A percentile compares a stretch with the other conserved stretches of the same genome.
Evolutionary conservation across 2,113 vertebrate species (phyloP).

Genomic region (Hystrix brachyura): DNA sequence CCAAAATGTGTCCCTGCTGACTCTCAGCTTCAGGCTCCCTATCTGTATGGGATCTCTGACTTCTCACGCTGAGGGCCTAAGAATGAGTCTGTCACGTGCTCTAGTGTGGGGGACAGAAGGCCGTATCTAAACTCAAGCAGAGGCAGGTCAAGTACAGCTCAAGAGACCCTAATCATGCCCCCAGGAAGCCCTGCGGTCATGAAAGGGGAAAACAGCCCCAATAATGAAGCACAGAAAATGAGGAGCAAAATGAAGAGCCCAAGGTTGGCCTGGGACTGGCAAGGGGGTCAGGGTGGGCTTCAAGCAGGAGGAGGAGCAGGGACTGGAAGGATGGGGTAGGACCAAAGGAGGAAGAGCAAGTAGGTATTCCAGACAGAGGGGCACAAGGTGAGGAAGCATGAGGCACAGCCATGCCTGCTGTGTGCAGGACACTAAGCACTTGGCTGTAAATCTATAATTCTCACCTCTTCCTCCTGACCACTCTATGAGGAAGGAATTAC

Average conservation of each 20-base stretch:
- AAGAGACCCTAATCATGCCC: not conserved
- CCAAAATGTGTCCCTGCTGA: not conserved
- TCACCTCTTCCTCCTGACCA: not conserved
- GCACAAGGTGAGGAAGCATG: no score
- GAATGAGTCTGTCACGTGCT: not conserved
- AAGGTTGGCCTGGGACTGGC: not conserved
- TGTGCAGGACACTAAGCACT: not conserved
- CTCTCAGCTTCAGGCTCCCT: not conserved
- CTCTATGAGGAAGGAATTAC: not conserved
- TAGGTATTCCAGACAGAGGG: not conserved
- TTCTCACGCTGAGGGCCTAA: not conserved
- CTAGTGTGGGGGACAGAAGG: not conserved
- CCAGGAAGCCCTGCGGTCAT: not conserved
- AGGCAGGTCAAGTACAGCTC: not conserved
- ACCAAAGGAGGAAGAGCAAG: not conserved
- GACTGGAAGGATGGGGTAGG: not conserved
- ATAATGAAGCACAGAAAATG: not conserved
- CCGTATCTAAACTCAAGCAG: not conserved
- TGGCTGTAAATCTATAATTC: not conserved
- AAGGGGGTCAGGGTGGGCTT: not conserved
- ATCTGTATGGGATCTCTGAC: not conserved
- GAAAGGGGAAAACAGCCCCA: not conserved
- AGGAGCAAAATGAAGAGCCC: not conserved
- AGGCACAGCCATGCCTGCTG: fast-evolving
- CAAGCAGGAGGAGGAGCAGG: not conserved